Percentiles rank a stretch among this genome's conserved stretches.
phyloP scores from a whole-genome alignment of 2,888 invertebrate species.

The Carterocephalus palaemon region DNA sequence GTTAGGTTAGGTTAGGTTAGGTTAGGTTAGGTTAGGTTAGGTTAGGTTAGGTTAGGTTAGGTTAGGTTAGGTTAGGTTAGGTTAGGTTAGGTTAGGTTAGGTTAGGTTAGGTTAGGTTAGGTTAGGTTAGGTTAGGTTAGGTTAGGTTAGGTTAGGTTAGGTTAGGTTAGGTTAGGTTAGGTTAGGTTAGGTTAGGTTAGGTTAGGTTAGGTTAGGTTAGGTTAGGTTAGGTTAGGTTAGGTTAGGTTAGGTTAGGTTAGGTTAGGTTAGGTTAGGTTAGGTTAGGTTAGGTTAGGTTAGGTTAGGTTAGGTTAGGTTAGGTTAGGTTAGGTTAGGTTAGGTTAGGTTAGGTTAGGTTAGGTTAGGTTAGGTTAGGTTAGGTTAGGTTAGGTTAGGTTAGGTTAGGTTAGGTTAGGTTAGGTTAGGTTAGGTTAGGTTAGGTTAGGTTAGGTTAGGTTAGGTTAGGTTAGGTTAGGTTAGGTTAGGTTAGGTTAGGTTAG shows the following conservation, averaged over 20 bases:
- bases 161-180: constrained; percentile 18
- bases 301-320: constrained; percentile 19
- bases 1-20: constrained; percentile 23
- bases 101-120: constrained; percentile 24
- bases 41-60: constrained; percentile 21
- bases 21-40: constrained; percentile 24
- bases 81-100: constrained; percentile 24
- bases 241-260: constrained; percentile 2
- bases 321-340: constrained; percentile 14
- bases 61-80: constrained; percentile 25
- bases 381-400: constrained; percentile 15
- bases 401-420: constrained; percentile 15
- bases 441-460: constrained; percentile 16
- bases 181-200: constrained; percentile 22
- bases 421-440: constrained; percentile 16
- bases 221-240: constrained; percentile 1
- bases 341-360: constrained; percentile 15
- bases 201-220: constrained; percentile 10
- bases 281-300: constrained; percentile 19
- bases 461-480: constrained; percentile 15
- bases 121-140: constrained; percentile 17
- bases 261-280: constrained; percentile 10
- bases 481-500: constrained; percentile 16
- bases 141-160: constrained; percentile 11
- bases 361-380: constrained; percentile 12